Evolutionary conservation across 1,140 invertebrate species (phyloP).

Genomic region (Drosophila saltans): DNA sequence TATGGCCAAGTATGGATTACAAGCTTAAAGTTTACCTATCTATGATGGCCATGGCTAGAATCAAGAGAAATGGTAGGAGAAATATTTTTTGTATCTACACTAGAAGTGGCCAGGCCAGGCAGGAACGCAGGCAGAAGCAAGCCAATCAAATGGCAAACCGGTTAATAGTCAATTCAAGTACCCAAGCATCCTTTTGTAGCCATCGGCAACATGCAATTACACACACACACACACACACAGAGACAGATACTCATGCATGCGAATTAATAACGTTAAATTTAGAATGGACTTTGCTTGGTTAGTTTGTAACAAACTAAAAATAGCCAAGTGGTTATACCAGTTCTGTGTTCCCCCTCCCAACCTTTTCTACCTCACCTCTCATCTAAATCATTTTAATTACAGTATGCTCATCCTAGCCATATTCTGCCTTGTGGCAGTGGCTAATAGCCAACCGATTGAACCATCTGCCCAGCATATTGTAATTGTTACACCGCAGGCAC

Average conservation of each 20-base stretch:
- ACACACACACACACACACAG: constrained; percentile 38
- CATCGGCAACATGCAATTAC: constrained; percentile 53
- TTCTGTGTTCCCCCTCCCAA: constrained; percentile 33
- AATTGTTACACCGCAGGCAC: constrained; percentile 79
- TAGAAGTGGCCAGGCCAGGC: constrained; percentile 52
- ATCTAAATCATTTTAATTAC: constrained; percentile 9
- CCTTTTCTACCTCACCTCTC: background rate
- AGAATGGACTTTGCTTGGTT: constrained; percentile 74
- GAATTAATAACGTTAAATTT: constrained; percentile 70
- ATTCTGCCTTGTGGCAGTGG: constrained; percentile 59
- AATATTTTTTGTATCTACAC: constrained; percentile 71
- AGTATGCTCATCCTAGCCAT: constrained; percentile 71
- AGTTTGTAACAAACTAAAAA: constrained; percentile 60
- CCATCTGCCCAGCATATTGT: constrained; percentile 73
- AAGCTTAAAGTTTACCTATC: constrained; percentile 41
- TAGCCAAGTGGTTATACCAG: constrained; percentile 54
- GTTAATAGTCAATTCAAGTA: constrained; percentile 65
- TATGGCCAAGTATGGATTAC: constrained; percentile 52
- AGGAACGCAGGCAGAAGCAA: constrained; percentile 14
- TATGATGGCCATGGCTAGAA: background rate
- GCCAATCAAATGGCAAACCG: constrained; percentile 76
- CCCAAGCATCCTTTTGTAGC: constrained; percentile 41
- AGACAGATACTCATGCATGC: background rate
- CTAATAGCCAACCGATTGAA: constrained; percentile 58
- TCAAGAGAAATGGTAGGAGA: constrained; percentile 24